These are phyloP conservation scores for Esox masquinongy DNA, from an alignment of 2,797 vertebrate species.

Conservation along the genomic window DNA sequence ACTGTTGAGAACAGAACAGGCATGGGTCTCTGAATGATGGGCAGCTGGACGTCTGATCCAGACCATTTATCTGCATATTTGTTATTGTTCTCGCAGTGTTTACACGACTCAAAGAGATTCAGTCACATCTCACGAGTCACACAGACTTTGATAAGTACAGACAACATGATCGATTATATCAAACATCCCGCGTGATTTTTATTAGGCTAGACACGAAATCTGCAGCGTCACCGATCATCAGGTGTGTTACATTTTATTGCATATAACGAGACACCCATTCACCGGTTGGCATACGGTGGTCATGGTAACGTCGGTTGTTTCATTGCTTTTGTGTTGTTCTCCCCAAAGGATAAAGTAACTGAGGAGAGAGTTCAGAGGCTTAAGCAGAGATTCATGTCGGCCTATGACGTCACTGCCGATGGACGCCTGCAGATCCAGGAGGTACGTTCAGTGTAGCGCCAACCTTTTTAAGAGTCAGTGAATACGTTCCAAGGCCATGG, in stretches of 20 bases:
- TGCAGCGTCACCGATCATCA: neutral
- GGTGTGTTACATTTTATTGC: neutral
- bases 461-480: neutral
- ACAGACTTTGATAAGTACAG: too few relatives aligned
- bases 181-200: too few relatives aligned
- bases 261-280: too few relatives aligned
- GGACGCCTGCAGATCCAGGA: constrained; percentile 89
- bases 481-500: neutral
- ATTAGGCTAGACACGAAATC: too few relatives aligned
- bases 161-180: too few relatives aligned
- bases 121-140: too few relatives aligned
- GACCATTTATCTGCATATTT: neutral
- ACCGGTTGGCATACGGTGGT: neutral
- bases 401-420: constrained; percentile 78
- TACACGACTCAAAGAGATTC: neutral
- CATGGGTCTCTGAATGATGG: neutral
- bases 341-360: constrained; percentile 74
- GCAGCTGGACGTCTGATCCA: neutral
- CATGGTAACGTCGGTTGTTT: constrained; percentile 25
- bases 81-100: neutral
- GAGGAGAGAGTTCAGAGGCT: constrained; percentile 79
- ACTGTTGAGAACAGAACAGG: neutral
- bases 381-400: constrained; percentile 85
- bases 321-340: neutral
- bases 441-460: constrained; percentile 51